Conservation (phyloP, 2,113 vertebrate genomes). For the Epinephelus fuscoguttatus region DNA sequence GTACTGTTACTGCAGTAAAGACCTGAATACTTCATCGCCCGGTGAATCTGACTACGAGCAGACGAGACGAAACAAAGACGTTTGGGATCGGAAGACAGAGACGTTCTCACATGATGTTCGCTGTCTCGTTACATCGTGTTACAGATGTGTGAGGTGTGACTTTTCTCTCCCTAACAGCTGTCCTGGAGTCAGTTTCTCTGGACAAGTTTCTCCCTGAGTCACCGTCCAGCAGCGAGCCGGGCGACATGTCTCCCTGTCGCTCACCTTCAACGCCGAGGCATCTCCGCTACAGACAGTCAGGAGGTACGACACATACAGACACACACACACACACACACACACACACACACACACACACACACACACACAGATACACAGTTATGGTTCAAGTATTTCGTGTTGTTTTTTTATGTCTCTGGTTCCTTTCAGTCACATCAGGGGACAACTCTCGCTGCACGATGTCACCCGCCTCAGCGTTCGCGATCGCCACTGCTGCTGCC, state of each 20-base stretch:
- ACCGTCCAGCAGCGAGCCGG: constrained; percentile 78
- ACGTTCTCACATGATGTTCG: too few species aligned
- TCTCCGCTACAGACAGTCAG: constrained; percentile 89
- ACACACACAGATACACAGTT: not conserved
- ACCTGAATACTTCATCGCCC: too few species aligned
- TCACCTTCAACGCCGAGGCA: constrained; percentile 93
- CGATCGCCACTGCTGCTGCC: constrained; percentile 95
- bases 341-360: not conserved
- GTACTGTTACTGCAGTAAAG: too few species aligned
- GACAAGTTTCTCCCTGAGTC: constrained; percentile 91
- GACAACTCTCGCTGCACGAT: constrained; percentile 90
- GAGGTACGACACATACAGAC: constrained; percentile 82
- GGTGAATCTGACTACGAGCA: too few species aligned
- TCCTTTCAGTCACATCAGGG: constrained; percentile 84
- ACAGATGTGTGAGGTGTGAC: too few species aligned
- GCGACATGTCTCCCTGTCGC: constrained; percentile 90
- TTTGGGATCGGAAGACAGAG: too few species aligned
- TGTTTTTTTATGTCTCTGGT: not conserved
- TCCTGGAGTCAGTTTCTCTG: constrained; percentile 89
- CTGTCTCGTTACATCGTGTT: too few species aligned
- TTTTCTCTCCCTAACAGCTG: constrained; percentile 79
- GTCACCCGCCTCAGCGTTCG: constrained; percentile 95
- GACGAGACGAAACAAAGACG: too few species aligned
- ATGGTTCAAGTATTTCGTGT: not conserved
- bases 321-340: not conserved